Evolutionary conservation across 2,797 vertebrate species (phyloP).

Genomic region (Microctenopoma lineatum): DNA sequence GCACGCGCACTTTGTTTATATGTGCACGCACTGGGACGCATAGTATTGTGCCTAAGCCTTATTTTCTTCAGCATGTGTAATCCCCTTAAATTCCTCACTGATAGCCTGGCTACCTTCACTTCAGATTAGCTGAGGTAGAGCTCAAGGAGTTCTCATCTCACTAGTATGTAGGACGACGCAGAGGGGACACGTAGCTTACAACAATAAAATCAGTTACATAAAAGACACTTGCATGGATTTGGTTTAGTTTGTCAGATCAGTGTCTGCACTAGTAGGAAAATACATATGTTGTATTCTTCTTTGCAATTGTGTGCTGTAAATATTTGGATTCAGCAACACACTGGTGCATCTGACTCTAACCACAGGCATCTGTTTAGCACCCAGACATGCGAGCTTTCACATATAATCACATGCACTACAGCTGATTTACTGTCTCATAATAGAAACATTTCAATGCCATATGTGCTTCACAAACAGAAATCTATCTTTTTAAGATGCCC

Average conservation of each 20-base stretch:
- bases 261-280: slow-evolving; percentile 19
- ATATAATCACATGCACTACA: slow-evolving; percentile 2
- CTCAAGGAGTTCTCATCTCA: slow-evolving; percentile 67
- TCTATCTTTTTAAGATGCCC: slow-evolving; percentile 30
- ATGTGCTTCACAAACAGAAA: slow-evolving; percentile 15
- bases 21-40: slow-evolving; percentile 23
- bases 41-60: slow-evolving; percentile 72
- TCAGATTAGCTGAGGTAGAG: slow-evolving; percentile 80
- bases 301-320: slow-evolving; percentile 1
- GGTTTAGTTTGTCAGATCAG: slow-evolving; percentile 4
- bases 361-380: slow-evolving; percentile 32
- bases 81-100: slow-evolving; percentile 81
- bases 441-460: slow-evolving; percentile 12
- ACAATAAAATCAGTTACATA: slow-evolving; percentile 16
- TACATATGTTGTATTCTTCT: slow-evolving; percentile 28
- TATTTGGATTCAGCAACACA: neutral
- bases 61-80: slow-evolving; percentile 82
- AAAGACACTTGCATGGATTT: slow-evolving; percentile 15
- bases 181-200: slow-evolving; percentile 20
- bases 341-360: slow-evolving; percentile 5
- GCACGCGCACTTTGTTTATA: neutral
- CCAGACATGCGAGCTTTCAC: slow-evolving; percentile 1
- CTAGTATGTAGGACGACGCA: slow-evolving; percentile 28
- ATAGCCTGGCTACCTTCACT: slow-evolving; percentile 83
- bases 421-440: slow-evolving; percentile 19